Evolutionary conservation across 1,140 invertebrate genomes (phyloP).

Genomic region (Panagrolaimus sp.): DNA sequence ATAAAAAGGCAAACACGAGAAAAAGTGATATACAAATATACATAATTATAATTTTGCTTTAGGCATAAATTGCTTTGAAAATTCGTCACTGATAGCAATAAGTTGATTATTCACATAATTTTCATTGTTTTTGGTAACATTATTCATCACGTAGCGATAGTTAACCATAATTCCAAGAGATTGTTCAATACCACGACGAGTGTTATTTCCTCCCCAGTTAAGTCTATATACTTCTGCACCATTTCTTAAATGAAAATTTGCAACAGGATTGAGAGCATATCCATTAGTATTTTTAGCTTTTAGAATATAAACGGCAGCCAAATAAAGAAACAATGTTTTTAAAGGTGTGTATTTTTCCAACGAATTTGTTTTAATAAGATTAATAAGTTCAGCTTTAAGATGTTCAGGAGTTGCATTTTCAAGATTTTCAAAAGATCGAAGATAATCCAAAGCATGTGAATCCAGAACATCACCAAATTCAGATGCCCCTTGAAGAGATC

Average conservation of each 20-base stretch:
- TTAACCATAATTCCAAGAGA: conserved; percentile 9
- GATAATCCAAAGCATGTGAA: not conserved
- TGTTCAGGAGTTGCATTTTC: not conserved
- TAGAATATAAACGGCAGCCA: not conserved
- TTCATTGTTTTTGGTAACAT: not conserved
- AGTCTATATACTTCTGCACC: conserved; percentile 11
- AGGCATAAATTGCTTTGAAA: not conserved
- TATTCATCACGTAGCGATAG: conserved; percentile 7
- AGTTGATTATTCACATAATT: not conserved
- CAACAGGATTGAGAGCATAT: conserved; percentile 8
- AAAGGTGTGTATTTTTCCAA: not conserved
- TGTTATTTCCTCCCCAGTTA: not conserved
- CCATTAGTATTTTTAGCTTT: not conserved
- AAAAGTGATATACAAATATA: too few relatives aligned
- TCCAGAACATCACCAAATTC: not conserved
- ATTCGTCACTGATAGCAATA: conserved; percentile 3
- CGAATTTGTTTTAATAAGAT: conserved; percentile 8
- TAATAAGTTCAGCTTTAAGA: not conserved
- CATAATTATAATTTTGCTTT: not conserved
- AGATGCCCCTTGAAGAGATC: not conserved
- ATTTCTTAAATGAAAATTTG: conserved; percentile 8
- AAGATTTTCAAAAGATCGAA: not conserved
- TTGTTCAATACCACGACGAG: conserved; percentile 6
- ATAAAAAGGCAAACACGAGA: too few relatives aligned
- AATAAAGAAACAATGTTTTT: conserved; percentile 1